A percentile compares a stretch with the other conserved stretches of the same genome.
phyloP scores from a whole-genome alignment of 2,113 vertebrate genomes.

The Trematocara variabile region DNA sequence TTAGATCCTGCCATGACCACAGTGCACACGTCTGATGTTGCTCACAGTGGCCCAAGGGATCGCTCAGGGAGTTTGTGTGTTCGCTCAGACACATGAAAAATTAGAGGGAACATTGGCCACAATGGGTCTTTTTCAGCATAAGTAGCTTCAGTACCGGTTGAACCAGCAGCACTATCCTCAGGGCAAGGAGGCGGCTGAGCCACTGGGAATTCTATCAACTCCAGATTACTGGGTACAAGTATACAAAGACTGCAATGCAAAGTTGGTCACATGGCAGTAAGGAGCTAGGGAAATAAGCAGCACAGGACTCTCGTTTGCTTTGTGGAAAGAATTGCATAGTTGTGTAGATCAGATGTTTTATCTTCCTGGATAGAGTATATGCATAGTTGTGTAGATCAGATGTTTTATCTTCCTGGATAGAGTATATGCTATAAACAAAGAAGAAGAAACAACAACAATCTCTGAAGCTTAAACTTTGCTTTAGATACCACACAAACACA shows the following conservation, averaged over 20 bases:
- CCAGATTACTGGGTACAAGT: conserved; percentile 25
- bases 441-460: background rate
- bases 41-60: too few relatives aligned
- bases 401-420: background rate
- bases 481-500: background rate
- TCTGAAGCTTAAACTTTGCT: background rate
- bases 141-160: background rate
- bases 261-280: conserved; percentile 24
- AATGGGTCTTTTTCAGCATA: background rate
- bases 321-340: background rate
- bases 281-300: conserved; percentile 35
- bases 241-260: conserved; percentile 40
- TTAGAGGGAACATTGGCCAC: background rate
- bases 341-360: background rate
- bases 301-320: conserved; percentile 1
- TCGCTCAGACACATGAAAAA: too few relatives aligned
- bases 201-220: conserved; percentile 25
- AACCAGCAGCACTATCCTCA: background rate
- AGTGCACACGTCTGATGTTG: too few relatives aligned
- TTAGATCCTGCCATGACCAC: too few relatives aligned
- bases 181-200: background rate
- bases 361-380: too few relatives aligned
- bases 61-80: too few relatives aligned
- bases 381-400: background rate
- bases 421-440: background rate